phyloP scores from a whole-genome alignment of 2,797 vertebrate genomes.

The Capromys pilorides region DNA sequence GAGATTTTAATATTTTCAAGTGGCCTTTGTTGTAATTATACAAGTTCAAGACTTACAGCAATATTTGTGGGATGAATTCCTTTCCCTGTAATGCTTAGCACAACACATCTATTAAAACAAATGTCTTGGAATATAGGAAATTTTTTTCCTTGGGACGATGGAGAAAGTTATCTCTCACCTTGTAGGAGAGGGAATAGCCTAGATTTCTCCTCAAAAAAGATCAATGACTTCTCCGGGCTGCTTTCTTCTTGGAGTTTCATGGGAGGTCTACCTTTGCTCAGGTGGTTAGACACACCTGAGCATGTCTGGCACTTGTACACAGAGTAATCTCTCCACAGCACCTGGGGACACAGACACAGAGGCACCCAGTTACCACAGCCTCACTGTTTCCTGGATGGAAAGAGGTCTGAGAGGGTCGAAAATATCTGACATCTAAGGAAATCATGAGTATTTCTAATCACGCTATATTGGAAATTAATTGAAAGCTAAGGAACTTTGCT shows the following conservation, averaged over 20 bases:
- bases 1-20: not conserved
- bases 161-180: not conserved
- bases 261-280: not conserved
- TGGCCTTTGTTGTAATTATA: not conserved
- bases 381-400: not conserved
- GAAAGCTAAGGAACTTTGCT: not conserved
- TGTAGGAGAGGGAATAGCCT: not conserved
- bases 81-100: not conserved
- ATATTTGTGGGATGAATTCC: not conserved
- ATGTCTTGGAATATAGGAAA: not conserved
- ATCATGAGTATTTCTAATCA: not conserved
- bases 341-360: no score
- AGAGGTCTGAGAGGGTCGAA: not conserved
- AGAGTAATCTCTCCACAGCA: not conserved
- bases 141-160: not conserved
- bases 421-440: not conserved
- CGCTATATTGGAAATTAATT: not conserved
- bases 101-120: not conserved
- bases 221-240: not conserved
- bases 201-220: not conserved
- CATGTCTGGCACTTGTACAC: not conserved
- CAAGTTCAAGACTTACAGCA: not conserved
- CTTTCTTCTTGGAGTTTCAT: not conserved
- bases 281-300: not conserved
- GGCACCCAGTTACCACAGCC: not conserved